Evolutionary conservation across 2,797 vertebrate genomes (phyloP), one percentile per base, ranked within the genome.

Genomic region (Champsocephalus gunnari): DNA sequence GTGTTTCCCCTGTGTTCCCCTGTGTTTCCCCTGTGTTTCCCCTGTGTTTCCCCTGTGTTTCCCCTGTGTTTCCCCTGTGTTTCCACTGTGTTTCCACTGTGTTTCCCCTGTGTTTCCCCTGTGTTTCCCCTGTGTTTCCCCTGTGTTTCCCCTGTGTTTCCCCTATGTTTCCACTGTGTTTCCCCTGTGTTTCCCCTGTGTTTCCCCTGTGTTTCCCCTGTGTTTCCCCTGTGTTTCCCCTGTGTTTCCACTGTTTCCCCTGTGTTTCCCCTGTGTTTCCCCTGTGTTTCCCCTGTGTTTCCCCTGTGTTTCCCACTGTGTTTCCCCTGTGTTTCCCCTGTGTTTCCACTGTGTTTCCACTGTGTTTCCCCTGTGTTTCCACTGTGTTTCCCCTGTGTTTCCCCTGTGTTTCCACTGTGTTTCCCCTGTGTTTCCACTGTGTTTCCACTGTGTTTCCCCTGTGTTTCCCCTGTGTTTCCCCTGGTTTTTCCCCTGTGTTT

Each of bases 221-320:
- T 64, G 66, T 92, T 92, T 93, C 92, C 91, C 88, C 81, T 86
- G 65, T 66, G 66, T 60, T 83, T 70, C 71, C 10, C 88, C 82
- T 86, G 65, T 66, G 66, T 60, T 83, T 71, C 71, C 10, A 2
- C 21, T 21, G 19, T 19, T 19, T 19, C 19, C 19, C 19, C 19
- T 19, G 19, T 19, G 19, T 19, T 19, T 19, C 19, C 19, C 2
- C 21, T 21, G 65, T 66, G 66, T 60, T 83, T 71, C 71, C 10
- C 88, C 82, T n/a, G n/a, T n/a, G n/a, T 92, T 92, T 93, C 92
- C 91, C 88, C 81, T 86, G 65, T 66, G 66, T 60, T 83, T 70
- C 71, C 10, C 88, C 82, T 86, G 65, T 66, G 66, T 60, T 83
- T 71, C 71, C 10, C n/a, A 2, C 21, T 21, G 19, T 19, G 19